Base-by-base conservation (phyloP, 2,797 vertebrate species). In the Hippopotamyrus pictus region DNA sequence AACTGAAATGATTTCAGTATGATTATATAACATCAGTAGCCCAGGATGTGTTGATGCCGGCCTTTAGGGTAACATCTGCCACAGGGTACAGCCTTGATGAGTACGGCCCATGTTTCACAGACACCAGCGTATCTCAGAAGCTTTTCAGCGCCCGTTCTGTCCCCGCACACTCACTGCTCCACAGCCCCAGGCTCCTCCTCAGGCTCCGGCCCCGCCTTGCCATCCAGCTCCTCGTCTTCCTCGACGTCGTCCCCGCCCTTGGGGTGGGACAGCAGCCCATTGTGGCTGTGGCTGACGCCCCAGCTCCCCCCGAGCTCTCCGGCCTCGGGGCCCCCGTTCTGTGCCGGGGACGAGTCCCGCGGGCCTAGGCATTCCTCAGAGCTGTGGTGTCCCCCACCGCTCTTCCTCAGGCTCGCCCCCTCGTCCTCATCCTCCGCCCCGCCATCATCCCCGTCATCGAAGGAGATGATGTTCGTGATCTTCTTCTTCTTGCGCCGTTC, bases 391-490 rank as follows among this genome's bases (percentile, higher is more conserved):
- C 92, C 86, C 51, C 89, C 88, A 0, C 90, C 88, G 7, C 94
- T 93, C 94, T 95, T 97, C 91, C 93, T 96, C 9, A 95, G 91
- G 0, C 17, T 82, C 94, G 92, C 95, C 92, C 88, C 94, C 9
- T 97, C 96, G n/a, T 96, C 96, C 11, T 95, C 96, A 48, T 96
- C 97, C 46, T 97, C 97, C 0, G 96, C 97, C 0, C 95, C 96
- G 3, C 93, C 95, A 0, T 96, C 96, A 92, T 98, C 95, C 3
- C 98, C 97, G 14, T 99, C 97, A 37, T 99, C 98, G 91, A 99
- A 99, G 3, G 97, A 99, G 91, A 99, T 99, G 3, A 99, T 99
- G 94, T 98, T 98, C 88, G 98, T 98, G 94, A 99, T 95, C 92
- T 98, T 98, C 94, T 99, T 99, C 93, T 97, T 99, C 94, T 97